Percentiles rank a stretch among this genome's conserved stretches.
Evolutionary conservation across 2,888 invertebrate genomes (phyloP).

Genomic region (Teleiodes luculella): DNA sequence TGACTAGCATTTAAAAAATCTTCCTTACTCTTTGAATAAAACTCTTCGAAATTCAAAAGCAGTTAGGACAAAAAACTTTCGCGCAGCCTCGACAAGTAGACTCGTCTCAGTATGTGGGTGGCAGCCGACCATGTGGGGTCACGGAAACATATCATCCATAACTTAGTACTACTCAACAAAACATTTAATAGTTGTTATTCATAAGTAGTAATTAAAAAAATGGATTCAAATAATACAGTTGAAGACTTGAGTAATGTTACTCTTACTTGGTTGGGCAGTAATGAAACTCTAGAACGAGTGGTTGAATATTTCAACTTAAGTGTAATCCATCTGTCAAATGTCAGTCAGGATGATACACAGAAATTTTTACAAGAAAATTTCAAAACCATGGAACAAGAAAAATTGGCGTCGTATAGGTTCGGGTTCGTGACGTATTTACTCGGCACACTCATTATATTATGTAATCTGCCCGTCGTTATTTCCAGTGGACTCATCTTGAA

Average conservation of each 20-base stretch:
- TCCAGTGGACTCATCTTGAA: conserved; percentile 82
- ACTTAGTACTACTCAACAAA: neutral
- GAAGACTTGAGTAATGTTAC: conserved; percentile 1
- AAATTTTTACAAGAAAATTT: conserved; percentile 61
- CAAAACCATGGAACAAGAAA: conserved; percentile 52
- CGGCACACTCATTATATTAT: conserved; percentile 75
- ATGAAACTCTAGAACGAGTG: conserved; percentile 42
- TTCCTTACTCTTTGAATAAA: no score
- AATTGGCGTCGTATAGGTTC: conserved; percentile 70
- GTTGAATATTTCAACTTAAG: conserved; percentile 44
- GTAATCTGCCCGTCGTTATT: conserved; percentile 81
- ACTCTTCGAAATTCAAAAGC: neutral
- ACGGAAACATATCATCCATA: neutral
- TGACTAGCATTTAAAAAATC: no score
- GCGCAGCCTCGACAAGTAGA: neutral
- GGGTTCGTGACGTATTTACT: conserved; percentile 77
- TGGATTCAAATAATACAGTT: neutral
- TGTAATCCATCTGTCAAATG: conserved; percentile 32
- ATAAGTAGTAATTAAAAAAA: conserved; percentile 3
- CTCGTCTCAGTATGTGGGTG: neutral
- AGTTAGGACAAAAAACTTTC: conserved; percentile 35
- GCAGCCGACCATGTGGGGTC: neutral
- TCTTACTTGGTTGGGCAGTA: conserved; percentile 20
- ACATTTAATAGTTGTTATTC: neutral
- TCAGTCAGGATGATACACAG: conserved; percentile 22